Base-by-base conservation (phyloP, 2,113 vertebrate genomes). In the Bubalus kerabau region DNA sequence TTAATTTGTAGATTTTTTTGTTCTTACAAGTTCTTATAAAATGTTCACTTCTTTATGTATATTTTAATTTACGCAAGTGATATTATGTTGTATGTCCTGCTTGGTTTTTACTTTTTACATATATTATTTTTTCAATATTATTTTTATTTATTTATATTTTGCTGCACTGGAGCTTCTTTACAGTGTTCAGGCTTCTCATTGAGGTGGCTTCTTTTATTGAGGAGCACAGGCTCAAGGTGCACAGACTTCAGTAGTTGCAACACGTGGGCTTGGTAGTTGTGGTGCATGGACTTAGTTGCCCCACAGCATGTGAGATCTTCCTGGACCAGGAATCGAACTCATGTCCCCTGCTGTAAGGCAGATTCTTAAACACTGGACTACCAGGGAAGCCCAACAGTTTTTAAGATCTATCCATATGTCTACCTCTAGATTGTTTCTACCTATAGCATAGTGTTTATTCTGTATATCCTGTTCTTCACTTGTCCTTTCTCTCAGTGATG, bases 1-100 rank as follows among this genome's bases (percentile, higher is more conserved):
- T 86, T 91, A 10, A 85, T 97, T 46, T 67, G 7, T 57, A 91
- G n/a, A 93, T 81, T 95, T 26, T 85, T 93, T 96, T 80, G 40
- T 85, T 92, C 64, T 83, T 96, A 71, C 12, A 94, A 50, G 12
- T 96, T 96, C 36, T 96, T 96, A 90, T 32, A 90, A 93, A 97
- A 87, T 82, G 10, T 62, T 95, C 86, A 91, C 78, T 88, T 84
- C 17, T 85, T 67, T 71, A 14, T 89, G 28, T 87, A 9, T 92
- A 94, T 90, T 96, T 97, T 23, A 91, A 83, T 87, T 95, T 92
- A 82, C 12, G 48, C 85, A 88, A 60, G 52, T 84, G 26, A 43
- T 91, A 67, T 67, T 81, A 3, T 91, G 30, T 21, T 91, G 0
- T 85, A 67, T 54, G 48, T 76, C 28, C 2, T 23, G 13, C 60